phyloP scores from a whole-genome alignment of 2,888 invertebrate genomes.

The Ceramica pisi region DNA sequence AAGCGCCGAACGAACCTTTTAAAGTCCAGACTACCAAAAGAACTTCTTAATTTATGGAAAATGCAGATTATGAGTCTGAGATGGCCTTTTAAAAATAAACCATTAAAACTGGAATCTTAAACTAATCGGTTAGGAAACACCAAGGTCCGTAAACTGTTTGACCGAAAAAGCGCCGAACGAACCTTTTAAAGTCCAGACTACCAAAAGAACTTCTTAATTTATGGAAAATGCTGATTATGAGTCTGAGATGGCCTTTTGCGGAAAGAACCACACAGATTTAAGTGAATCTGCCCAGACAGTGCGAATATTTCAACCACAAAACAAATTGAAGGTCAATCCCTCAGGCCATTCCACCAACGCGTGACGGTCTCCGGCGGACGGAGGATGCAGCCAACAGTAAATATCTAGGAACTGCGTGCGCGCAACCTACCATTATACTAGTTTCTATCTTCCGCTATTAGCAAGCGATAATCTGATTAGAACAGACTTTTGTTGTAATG shows the following conservation, averaged over 20 bases:
- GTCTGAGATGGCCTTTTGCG: too few species aligned
- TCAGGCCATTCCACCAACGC: constrained; percentile 28
- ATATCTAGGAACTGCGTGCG: constrained; percentile 55
- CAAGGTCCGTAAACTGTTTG: too few species aligned
- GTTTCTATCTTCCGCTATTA: constrained; percentile 59
- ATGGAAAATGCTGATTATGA: not conserved
- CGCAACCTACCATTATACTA: constrained; percentile 43
- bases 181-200: too few species aligned
- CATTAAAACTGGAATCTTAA: too few species aligned
- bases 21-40: too few species aligned
- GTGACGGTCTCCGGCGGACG: constrained; percentile 45
- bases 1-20: too few species aligned
- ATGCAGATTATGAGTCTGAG: too few species aligned
- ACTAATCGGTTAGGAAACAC: too few species aligned
- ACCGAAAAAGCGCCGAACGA: too few species aligned
- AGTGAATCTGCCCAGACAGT: not conserved
- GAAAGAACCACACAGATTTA: not conserved
- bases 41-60: not conserved
- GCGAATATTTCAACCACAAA: not conserved
- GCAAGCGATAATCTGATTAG: constrained; percentile 39
- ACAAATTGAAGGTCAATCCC: constrained; percentile 25
- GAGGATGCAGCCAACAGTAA: constrained; percentile 49
- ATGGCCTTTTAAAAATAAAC: too few species aligned
- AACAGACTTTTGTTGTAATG: constrained; percentile 35
- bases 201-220: too few species aligned